Evolutionary conservation across 2,888 invertebrate genomes (phyloP).

Genomic region (Spodoptera littoralis): DNA sequence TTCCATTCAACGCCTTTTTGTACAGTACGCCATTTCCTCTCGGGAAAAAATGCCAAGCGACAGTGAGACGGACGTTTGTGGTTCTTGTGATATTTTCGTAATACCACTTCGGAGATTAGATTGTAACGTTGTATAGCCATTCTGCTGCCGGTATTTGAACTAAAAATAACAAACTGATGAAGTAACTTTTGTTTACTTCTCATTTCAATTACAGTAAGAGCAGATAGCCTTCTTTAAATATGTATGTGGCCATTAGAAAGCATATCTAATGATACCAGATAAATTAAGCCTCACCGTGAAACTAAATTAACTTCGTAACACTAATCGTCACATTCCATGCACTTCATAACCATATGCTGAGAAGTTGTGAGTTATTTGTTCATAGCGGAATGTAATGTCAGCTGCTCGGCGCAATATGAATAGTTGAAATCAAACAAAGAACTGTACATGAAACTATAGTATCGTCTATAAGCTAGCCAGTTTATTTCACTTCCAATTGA

Average conservation of each 20-base stretch:
- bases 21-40: constrained; percentile 62
- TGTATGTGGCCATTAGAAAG: constrained; percentile 9
- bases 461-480: constrained; percentile 4
- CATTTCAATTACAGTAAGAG: constrained; percentile 7
- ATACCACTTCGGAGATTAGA: constrained; percentile 45
- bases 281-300: constrained; percentile 13
- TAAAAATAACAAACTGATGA: constrained; percentile 9
- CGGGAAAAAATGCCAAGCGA: constrained; percentile 47
- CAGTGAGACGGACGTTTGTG: constrained; percentile 45
- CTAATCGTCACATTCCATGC: constrained; percentile 25
- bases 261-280: constrained; percentile 7
- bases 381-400: constrained; percentile 17
- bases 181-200: constrained; percentile 4
- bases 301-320: constrained; percentile 24
- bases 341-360: constrained; percentile 4
- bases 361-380: constrained; percentile 9
- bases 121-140: constrained; percentile 21
- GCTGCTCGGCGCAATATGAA: constrained; percentile 4
- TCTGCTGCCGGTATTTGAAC: constrained; percentile 12
- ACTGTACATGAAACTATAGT: not conserved
- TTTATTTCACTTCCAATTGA: constrained; percentile 3
- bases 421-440: constrained; percentile 19
- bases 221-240: constrained; percentile 5
- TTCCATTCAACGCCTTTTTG: constrained; percentile 55
- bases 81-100: constrained; percentile 46